A percentile compares a stretch with the other conserved stretches of the same genome.
These are phyloP conservation scores for Lampropteryx suffumata DNA, from an alignment of 2,888 invertebrate genomes.

Conservation along the genomic window DNA sequence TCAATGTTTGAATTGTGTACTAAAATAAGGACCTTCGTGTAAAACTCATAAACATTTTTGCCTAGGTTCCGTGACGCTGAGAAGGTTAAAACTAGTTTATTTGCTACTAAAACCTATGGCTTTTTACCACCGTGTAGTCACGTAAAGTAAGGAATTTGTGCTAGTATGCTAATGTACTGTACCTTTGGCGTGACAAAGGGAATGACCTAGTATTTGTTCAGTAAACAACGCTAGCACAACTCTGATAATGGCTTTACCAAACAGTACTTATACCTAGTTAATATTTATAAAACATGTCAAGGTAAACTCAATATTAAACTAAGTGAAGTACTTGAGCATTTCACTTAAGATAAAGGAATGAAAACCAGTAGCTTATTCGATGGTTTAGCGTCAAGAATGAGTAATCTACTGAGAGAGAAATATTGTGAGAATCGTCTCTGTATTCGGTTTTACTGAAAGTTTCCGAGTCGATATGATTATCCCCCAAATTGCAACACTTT, in stretches of 20 bases:
- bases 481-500: no score
- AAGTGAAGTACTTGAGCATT: no score
- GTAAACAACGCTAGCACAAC: constrained; percentile 31
- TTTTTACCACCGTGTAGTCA: constrained; percentile 36
- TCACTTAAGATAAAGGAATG: constrained; percentile 18
- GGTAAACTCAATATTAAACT: no score
- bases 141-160: constrained; percentile 56
- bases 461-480: no score
- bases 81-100: constrained; percentile 4
- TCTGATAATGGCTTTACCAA: constrained; percentile 9
- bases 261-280: neutral
- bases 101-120: constrained; percentile 12
- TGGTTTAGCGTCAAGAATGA: constrained; percentile 17
- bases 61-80: neutral
- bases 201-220: constrained; percentile 48
- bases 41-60: neutral
- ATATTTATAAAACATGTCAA: no score
- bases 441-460: constrained; percentile 3
- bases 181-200: constrained; percentile 54
- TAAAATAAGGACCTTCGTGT: no score
- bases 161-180: constrained; percentile 48
- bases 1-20: no score
- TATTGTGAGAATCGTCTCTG: neutral
- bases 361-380: constrained; percentile 14
- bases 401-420: constrained; percentile 19